Evolutionary conservation across 2,888 invertebrate species (phyloP).

Genomic region (Conistra vaccinii): DNA sequence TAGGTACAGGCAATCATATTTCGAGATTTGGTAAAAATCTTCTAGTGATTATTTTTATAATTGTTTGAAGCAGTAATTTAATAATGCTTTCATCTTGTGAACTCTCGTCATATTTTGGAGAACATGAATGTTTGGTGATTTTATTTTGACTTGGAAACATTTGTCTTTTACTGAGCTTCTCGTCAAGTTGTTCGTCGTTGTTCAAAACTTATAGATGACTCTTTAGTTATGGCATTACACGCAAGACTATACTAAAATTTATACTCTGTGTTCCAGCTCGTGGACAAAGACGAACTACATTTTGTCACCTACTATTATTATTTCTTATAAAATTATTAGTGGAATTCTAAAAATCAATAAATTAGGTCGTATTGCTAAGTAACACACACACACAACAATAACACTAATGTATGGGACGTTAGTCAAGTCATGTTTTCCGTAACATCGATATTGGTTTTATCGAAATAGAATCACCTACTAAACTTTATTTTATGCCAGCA

Average conservation of each 20-base stretch:
- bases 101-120: neutral
- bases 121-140: neutral
- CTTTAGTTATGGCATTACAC: neutral
- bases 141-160: neutral
- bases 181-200: neutral
- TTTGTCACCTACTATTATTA: neutral
- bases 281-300: neutral
- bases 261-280: neutral
- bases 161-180: neutral
- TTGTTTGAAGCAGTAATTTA: neutral
- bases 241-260: too few relatives aligned
- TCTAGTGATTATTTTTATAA: neutral
- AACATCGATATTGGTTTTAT: conserved; percentile 47
- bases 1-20: neutral
- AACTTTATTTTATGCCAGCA: conserved; percentile 27
- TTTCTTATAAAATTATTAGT: neutral
- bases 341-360: conserved; percentile 35
- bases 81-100: neutral
- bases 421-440: conserved; percentile 27
- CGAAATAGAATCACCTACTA: conserved; percentile 27
- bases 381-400: conserved; percentile 14
- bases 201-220: neutral
- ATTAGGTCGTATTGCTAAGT: conserved; percentile 25
- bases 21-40: neutral
- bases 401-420: neutral